Evolutionary conservation across 2,888 invertebrate species (phyloP).

Genomic region (Drosophila picticornis): DNA sequence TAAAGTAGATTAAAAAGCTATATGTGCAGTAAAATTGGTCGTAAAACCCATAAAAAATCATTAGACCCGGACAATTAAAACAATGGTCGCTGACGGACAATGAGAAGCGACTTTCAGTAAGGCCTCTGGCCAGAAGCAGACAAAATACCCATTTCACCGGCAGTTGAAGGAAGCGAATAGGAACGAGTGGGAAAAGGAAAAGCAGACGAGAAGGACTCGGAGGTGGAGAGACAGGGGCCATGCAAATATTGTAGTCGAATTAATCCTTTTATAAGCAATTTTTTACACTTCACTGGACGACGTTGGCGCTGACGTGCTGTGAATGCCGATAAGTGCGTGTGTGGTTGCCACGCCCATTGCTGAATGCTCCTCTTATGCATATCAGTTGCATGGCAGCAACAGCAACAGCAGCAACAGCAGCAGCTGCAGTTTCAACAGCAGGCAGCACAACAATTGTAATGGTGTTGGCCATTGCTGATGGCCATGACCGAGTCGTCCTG

Average conservation of each 20-base stretch:
- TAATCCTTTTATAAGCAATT: constrained; percentile 81
- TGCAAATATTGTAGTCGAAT: constrained; percentile 76
- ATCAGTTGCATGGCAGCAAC: constrained; percentile 41
- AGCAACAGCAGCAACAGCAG: constrained; percentile 8
- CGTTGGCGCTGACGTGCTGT: constrained; percentile 69
- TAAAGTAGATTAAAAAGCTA: constrained; percentile 53
- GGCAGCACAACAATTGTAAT: constrained; percentile 29
- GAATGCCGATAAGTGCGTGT: constrained; percentile 72
- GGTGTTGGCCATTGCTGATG: constrained; percentile 45
- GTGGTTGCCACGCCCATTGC: constrained; percentile 59
- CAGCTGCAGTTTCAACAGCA: constrained; percentile 7
- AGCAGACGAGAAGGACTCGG: neutral
- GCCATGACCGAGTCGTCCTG: constrained; percentile 51
- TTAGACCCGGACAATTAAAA: constrained; percentile 64
- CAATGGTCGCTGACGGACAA: constrained; percentile 59
- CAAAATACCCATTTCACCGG: neutral
- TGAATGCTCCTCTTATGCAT: constrained; percentile 50
- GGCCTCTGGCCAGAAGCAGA: constrained; percentile 19
- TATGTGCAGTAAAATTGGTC: constrained; percentile 16
- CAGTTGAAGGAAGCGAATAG: neutral
- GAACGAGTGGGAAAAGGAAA: neutral
- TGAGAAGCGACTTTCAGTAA: constrained; percentile 19
- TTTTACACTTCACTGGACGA: constrained; percentile 66
- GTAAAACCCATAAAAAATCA: constrained; percentile 56
- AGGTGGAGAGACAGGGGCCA: constrained; percentile 3